A percentile compares a stretch with the other conserved stretches of the same genome.
Conservation (phyloP, 1,140 invertebrate genomes). For the Hypothenemus hampei region DNA sequence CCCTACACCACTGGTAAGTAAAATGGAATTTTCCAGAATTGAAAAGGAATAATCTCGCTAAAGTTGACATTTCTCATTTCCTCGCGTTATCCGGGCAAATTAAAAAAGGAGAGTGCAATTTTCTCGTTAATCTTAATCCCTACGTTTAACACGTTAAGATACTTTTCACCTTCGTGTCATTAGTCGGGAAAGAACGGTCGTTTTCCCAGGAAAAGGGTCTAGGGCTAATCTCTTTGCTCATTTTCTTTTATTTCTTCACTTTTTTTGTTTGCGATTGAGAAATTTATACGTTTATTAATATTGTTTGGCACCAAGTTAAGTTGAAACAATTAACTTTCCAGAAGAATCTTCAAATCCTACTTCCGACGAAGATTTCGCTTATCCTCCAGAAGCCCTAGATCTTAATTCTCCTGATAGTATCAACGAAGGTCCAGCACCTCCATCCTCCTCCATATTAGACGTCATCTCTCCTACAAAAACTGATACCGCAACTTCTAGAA, state of each 20-base stretch:
- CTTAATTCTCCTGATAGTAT: slow-evolving; percentile 52
- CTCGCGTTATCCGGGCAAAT: slow-evolving; percentile 11
- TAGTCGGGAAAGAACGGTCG: background rate
- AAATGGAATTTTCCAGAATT: background rate
- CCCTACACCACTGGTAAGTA: slow-evolving; percentile 52
- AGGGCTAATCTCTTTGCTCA: slow-evolving; percentile 2
- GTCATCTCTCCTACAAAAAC: slow-evolving; percentile 34
- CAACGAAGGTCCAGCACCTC: slow-evolving; percentile 45
- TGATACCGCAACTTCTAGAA: slow-evolving; percentile 42
- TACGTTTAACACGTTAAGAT: slow-evolving; percentile 4
- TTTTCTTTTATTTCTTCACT: background rate
- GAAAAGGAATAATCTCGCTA: slow-evolving; percentile 9
- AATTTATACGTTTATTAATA: background rate
- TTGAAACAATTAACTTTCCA: slow-evolving; percentile 30
- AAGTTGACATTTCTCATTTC: slow-evolving; percentile 19
- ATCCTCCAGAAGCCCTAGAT: slow-evolving; percentile 37
- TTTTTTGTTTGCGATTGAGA: background rate
- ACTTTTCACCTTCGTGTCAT: background rate
- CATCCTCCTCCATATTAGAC: slow-evolving; percentile 45
- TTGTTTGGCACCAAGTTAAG: too few relatives aligned
- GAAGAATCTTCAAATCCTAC: slow-evolving; percentile 46
- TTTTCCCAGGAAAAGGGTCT: background rate
- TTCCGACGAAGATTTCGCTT: slow-evolving; percentile 43
- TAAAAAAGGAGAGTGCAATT: slow-evolving; percentile 15
- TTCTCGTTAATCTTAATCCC: slow-evolving; percentile 10